Conservation (phyloP, 2,113 vertebrate genomes). For the Corythornis vintsioides region DNA sequence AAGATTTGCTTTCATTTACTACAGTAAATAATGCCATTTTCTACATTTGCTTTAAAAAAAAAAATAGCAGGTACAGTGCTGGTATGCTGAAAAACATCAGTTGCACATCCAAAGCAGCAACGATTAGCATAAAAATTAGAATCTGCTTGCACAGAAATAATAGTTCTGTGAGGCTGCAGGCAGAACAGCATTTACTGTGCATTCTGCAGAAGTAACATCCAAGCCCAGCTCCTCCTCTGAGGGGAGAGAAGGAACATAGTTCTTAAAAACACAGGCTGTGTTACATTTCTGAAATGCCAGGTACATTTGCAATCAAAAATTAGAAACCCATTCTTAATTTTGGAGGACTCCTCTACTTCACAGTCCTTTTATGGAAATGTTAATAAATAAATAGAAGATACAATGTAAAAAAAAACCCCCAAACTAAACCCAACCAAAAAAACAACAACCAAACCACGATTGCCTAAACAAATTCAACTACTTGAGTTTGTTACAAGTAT, state of each 20-base stretch:
- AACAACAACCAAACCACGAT: not conserved
- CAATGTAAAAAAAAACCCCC: not conserved
- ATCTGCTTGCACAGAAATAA: not conserved
- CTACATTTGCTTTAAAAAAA: rapidly evolving
- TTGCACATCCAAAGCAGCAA: not conserved
- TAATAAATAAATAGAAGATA: not conserved
- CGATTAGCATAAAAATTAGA: not conserved
- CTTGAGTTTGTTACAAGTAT: not conserved
- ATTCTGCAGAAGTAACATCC: not conserved
- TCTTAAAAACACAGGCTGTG: not conserved
- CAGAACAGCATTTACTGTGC: not conserved
- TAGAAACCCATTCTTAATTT: not conserved
- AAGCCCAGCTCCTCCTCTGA: not conserved
- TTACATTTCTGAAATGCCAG: not conserved
- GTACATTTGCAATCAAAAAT: not conserved
- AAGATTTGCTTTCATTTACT: not conserved
- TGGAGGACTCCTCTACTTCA: not conserved
- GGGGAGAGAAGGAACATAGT: not conserved
- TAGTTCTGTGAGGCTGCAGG: not conserved
- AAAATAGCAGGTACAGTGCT: not conserved
- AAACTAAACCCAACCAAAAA: no score
- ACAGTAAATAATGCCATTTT: not conserved
- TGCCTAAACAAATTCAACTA: not conserved
- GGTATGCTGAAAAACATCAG: not conserved
- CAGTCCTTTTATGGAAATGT: not conserved